Base-by-base conservation (phyloP, 2,888 invertebrate species). In the Cenopis cana region DNA sequence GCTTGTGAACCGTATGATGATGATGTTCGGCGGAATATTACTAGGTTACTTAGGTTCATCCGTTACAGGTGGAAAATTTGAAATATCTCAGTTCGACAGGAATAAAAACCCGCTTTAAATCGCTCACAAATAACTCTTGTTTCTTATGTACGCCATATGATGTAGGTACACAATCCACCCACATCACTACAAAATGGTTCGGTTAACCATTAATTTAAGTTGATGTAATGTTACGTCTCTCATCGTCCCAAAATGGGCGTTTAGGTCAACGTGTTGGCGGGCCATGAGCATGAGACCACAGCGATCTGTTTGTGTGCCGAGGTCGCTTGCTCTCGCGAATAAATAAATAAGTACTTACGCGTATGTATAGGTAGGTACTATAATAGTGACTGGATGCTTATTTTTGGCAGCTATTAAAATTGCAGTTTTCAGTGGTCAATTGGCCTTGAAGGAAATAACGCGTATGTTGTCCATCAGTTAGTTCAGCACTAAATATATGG, bases 181-280 rank as follows among this genome's bases (percentile, higher is more conserved):
- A 69, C 69, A 38, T 14, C 18, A n/a, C 11, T 41, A 59, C 41
- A 54, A 65, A 46, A 33, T 52, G 59, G 59, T 54, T 59, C 41
- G 59, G 59, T 54, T 59, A 62, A 36, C 59, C 59, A 54, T 29
- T 59, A 20, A 57, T 57, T 64, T 60, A 29, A 17, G 38, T 38
- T 17, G 17, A 70, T 33, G 70, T 66, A 60, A n/a, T 54, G 29
- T 2, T 46, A 46, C 18, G 24, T 60, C 67, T 65, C 56, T 67
- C 66, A 60, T 81, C 82, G 83, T 83, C 86, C 81, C 74, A 85
- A 89, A 87, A 85, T 80, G 83, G 82, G 71, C 73, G 76, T 78
- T 77, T 84, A 85, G 87, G 89, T 85, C 85, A 83, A 81, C 87
- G 74, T 79, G 85, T 86, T 79, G 82, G 83, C 81, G 81, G 76